Conservation (phyloP, 2,113 vertebrate species). For the Varanus salvator region DNA sequence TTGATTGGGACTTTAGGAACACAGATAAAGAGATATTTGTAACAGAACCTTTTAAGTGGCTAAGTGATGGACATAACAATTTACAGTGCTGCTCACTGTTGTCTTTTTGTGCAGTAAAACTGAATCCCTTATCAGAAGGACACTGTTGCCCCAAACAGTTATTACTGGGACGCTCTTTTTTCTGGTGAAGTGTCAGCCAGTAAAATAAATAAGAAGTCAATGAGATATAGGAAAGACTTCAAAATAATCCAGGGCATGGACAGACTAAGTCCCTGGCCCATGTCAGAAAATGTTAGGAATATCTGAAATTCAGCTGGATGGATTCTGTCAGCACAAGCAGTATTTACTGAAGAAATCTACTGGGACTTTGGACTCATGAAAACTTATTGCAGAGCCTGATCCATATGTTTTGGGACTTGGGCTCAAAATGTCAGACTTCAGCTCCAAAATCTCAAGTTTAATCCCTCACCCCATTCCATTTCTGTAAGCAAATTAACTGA, state of each 20-base stretch:
- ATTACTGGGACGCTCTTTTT: slow-evolving; percentile 27
- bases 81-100: not conserved
- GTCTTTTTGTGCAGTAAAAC: not conserved
- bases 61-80: slow-evolving; percentile 21
- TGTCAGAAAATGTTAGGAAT: slow-evolving; percentile 13
- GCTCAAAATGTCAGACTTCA: slow-evolving; percentile 4
- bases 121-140: slow-evolving; percentile 8
- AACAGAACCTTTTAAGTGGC: slow-evolving; percentile 13
- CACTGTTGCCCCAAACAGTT: slow-evolving; percentile 20
- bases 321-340: not conserved
- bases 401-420: not conserved
- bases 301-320: not conserved
- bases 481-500: not conserved
- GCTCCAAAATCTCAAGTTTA: not conserved
- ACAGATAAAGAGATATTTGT: slow-evolving; percentile 2
- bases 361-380: not conserved
- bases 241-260: slow-evolving; percentile 24
- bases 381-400: slow-evolving; percentile 12
- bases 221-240: not conserved
- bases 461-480: not conserved
- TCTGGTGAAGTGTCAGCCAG: not conserved
- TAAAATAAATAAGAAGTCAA: slow-evolving; percentile 19
- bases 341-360: slow-evolving; percentile 18
- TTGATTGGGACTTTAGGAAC: slow-evolving; percentile 40
- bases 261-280: not conserved